A percentile compares a stretch with the other conserved stretches of the same genome.
phyloP scores from a whole-genome alignment of 2,113 vertebrate species.

The Zosterops pallidus region DNA sequence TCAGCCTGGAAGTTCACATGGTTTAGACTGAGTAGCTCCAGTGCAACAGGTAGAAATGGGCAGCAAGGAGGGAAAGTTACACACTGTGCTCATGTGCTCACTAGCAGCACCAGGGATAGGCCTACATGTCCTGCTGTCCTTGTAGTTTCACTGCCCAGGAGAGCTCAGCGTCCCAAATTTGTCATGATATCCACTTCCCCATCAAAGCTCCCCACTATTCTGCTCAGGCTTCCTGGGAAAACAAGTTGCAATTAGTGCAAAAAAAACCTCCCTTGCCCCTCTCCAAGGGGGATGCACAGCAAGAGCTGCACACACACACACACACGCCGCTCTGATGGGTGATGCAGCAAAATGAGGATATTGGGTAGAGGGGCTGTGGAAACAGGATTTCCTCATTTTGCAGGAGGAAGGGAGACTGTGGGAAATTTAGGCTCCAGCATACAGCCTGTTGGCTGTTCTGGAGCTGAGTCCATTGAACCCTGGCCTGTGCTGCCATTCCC shows the following conservation, averaged over 20 bases:
- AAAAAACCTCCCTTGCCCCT: background rate
- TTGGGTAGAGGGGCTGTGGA: background rate
- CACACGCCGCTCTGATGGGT: background rate
- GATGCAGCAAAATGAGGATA: background rate
- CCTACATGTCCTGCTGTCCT: background rate
- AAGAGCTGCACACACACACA: background rate
- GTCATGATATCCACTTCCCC: fast-evolving
- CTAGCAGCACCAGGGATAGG: background rate
- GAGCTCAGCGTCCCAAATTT: background rate
- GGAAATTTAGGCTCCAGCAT: background rate
- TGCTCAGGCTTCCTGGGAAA: background rate
- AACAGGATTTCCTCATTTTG: background rate
- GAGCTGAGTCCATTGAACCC: background rate
- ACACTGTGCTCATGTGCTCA: background rate
- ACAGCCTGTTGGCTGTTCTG: fast-evolving
- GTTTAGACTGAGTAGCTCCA: background rate
- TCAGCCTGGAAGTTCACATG: background rate
- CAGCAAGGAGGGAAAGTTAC: background rate
- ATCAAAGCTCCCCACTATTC: background rate
- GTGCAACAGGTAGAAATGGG: background rate
- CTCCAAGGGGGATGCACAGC: background rate
- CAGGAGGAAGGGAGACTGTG: background rate
- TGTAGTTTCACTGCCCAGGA: background rate
- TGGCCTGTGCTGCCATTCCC: fast-evolving
- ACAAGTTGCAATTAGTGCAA: background rate